Base-by-base conservation (phyloP, 2,888 invertebrate species). In the Chromoteleia sp. region DNA sequence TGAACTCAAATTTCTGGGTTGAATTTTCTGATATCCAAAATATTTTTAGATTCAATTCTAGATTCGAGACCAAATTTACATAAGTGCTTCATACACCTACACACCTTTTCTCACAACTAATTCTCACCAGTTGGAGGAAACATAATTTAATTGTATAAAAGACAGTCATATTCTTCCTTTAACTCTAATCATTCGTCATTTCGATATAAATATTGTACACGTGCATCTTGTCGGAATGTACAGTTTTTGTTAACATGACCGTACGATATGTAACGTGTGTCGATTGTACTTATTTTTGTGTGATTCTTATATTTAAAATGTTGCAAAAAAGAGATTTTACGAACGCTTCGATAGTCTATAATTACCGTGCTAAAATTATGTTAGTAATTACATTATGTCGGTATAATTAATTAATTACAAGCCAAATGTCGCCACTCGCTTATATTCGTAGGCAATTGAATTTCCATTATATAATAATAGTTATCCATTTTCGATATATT, bases 351-450 rank as follows among this genome's bases (percentile, higher is more conserved):
- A 5, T 29, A 19, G 19, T 8, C 45, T 19, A 19, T 45, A 45
- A 45, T 45, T 45, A 45, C 7, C 21, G 19, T 1, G 19, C 19
- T 45, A 45, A 45, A 45, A 45, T 45, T 45, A 19, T 19, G 45
- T 19, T 19, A 19, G 19, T 45, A 17, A 19, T 45, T 45, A 19
- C 45, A 45, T 45, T 45, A 45, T 45, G 17, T 10, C 21, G 45
- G 45, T 45, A 19, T 45, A 45, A 45, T 45, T 45, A 45, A 45
- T 45, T 45, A 45, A 43, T 43, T 43, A 43, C 41, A 43, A 43
- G 12, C 41, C 15, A 15, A 43, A 43, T 15, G 41, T 14, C 41
- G 15, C 8, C 29, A 29, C 1, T 8, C 5, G 29, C 41, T 43
- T 43, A 14, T 43, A 43, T 43, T 5, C 19, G 4, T 4, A 15